Evolutionary conservation across 2,797 vertebrate species (phyloP), one percentile per base, ranked within the genome.

Genomic region (Synaphobranchus kaupii): DNA sequence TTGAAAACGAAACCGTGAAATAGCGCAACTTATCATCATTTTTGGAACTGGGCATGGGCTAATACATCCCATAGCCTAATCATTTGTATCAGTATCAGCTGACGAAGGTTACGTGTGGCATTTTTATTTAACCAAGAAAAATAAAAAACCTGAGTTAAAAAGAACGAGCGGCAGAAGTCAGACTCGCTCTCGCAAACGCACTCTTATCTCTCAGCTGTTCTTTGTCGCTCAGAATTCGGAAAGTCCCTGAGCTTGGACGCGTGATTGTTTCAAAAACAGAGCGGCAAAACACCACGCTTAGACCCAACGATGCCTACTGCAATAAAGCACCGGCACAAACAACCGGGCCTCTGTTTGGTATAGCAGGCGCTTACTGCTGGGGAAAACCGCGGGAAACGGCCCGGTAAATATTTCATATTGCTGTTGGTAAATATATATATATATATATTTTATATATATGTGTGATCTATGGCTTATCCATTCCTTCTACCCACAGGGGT

Each of bases 401-500:
- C 94, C 91, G 71, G 63, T 54, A 39, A 25, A 71, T 73, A 71
- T 73, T 73, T 73, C 34, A 91, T 91, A 54, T 89, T 87, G 90
- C 90, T 89, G 90, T 91, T 92, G 90, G 91, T 90, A 90, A 92
- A 92, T 94, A 91, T 13, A 91, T 90, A 90, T 39, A 39, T 39
- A 39, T 39, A 39, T 92, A 92, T 47, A 44, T 91, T 94, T 91
- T 71, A 39, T 78, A 10, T 47, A 44, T 91, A 89, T 91, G 90
- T 90, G 88, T 88, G 90, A 91, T 91, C 90, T 90, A 88, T 88
- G 86, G 82, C 86, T 91, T 80, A 92, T 91, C 89, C 88, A 89
- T 92, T 90, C 84, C 84, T 84, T 60, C 56, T 88, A 86, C 81
- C 87, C 88, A 89, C 91, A 93, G 92, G 89, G 88, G 50, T 68